Base-by-base conservation (phyloP, 2,888 invertebrate genomes). In the Zeuzera pyrina region DNA sequence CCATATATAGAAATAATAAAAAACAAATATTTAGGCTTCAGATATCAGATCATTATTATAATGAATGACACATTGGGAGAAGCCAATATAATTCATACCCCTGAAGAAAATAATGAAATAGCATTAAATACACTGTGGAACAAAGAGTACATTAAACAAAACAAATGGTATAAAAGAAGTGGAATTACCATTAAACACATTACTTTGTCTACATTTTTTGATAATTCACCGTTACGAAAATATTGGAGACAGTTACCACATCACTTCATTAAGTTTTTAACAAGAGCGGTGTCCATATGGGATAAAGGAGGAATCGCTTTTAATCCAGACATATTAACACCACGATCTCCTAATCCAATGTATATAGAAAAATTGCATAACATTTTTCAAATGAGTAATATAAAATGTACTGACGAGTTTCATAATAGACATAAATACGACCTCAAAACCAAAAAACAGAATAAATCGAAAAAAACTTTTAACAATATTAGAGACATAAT, bases 401-500 rank as follows among this genome's bases (percentile, higher is more conserved):
- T 12, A 25, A 12, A 12, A 5, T 3, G 7, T 26, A 36, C 40
- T 22, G 31, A 35, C 15, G 30, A 27, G 14, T 40, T 34, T 30
- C 40, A 38, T 19, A 29, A 30, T 15, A 47, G 46, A 30, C 29
- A 13, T 34, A 29, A 15, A 30, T n/a, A n/a, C n/a, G n/a, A n/a
- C n/a, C n/a, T n/a, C n/a, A 33, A 10, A 29, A 30, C 29, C 29
- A 45, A 40, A 29, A 37, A 24, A 30, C n/a, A n/a, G n/a, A 35
- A 34, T 12, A 25, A 28, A 31, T 30, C 23, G 36, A 45, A 60
- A 39, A 54, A 52, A 35, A 65, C 47, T 49, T 45, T 64, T 0
- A 73, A 79, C 51, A 83, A 79, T 42, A 81, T 83, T 42, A 62
- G 57, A 27, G 81, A 83, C 41, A 69, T 83, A 33, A 78, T 83